Conservation (phyloP, 2,797 vertebrate genomes). For the Pangasius larnaudii region DNA sequence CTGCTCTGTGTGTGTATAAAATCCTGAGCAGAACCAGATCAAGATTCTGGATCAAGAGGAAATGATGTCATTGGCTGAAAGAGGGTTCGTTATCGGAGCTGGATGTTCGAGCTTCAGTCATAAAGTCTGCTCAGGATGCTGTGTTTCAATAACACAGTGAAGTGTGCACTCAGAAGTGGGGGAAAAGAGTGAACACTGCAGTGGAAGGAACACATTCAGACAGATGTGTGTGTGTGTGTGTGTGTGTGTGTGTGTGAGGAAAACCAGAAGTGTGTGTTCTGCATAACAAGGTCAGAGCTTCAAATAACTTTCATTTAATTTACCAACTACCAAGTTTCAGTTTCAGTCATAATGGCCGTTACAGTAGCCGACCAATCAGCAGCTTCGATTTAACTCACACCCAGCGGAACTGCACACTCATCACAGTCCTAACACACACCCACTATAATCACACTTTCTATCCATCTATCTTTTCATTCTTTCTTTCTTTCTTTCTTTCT, state of each 20-base stretch:
- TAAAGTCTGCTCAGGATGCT: not conserved
- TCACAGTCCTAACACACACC: not conserved
- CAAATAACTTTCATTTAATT: not conserved
- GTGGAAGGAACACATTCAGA: too few relatives aligned
- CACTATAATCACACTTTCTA: not conserved
- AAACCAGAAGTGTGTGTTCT: too few relatives aligned
- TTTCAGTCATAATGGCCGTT: not conserved
- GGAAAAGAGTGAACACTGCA: too few relatives aligned
- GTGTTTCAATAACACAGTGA: not conserved
- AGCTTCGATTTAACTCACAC: not conserved
- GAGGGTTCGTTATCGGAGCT: too few relatives aligned
- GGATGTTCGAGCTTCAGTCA: too few relatives aligned
- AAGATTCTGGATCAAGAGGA: not conserved
- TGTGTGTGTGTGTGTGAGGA: slow-evolving; percentile 1
- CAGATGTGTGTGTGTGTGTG: not conserved
- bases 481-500: not conserved
- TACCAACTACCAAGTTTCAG: not conserved
- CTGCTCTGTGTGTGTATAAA: not conserved
- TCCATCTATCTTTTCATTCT: not conserved
- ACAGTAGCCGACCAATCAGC: not conserved
- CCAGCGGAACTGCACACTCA: not conserved
- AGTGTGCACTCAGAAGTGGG: not conserved
- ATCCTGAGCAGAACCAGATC: not conserved
- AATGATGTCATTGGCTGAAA: not conserved
- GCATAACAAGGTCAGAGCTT: too few relatives aligned